phyloP scores from a whole-genome alignment of 23 tunicate genomes.

The Halocynthia roretzi region DNA sequence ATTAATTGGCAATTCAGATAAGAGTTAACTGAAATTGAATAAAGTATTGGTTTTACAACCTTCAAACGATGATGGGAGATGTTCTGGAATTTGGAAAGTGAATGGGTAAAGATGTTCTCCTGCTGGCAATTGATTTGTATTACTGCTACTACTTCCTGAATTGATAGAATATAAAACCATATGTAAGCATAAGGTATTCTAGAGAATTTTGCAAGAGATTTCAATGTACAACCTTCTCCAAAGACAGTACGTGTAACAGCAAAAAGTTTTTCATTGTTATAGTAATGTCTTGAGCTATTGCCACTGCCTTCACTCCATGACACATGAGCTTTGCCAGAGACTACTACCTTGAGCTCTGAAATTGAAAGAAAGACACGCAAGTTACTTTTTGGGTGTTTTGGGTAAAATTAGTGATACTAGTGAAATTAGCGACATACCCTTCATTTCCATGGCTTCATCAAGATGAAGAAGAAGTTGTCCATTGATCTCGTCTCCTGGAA shows the following conservation, averaged over 20 bases:
- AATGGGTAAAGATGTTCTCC: neutral
- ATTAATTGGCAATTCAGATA: no score
- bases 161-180: neutral
- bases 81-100: neutral
- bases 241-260: neutral
- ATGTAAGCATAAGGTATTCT: no score
- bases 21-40: no score
- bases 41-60: neutral
- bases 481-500: neutral
- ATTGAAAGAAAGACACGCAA: neutral
- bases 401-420: no score
- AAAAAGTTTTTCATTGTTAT: neutral
- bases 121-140: neutral
- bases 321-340: conserved; percentile 9
- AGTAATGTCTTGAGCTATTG: neutral
- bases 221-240: neutral
- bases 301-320: neutral
- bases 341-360: neutral
- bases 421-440: conserved; percentile 1
- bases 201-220: no score
- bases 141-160: neutral
- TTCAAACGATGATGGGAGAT: conserved; percentile 8
- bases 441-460: conserved; percentile 7
- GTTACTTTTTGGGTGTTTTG: neutral
- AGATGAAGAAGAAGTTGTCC: neutral